A percentile compares a stretch with the other conserved stretches of the same genome.
These are phyloP conservation scores for Stegodyphus dumicola DNA, from an alignment of 1,140 invertebrate species.

Conservation along the genomic window DNA sequence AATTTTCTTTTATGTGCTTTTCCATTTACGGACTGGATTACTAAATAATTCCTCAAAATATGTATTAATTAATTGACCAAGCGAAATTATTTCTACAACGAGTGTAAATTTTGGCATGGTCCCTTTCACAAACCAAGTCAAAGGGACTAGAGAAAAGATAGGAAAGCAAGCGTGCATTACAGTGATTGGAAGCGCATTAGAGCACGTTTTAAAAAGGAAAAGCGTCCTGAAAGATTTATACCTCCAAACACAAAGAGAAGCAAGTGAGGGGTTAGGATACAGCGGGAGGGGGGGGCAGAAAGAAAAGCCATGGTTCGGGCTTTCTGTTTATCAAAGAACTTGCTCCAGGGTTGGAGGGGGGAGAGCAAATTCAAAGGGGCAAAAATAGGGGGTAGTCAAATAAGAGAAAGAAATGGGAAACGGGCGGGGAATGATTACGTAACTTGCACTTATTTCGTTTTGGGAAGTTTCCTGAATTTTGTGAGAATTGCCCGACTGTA, in stretches of 20 bases:
- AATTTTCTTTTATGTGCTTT: background rate
- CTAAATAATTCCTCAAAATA: too few species aligned
- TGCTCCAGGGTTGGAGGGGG: constrained; percentile 38
- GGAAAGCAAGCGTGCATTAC: constrained; percentile 61
- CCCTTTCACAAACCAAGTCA: constrained; percentile 23
- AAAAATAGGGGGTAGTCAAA: constrained; percentile 47
- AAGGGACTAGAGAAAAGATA: constrained; percentile 51
- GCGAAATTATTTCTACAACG: background rate
- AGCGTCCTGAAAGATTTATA: constrained; percentile 60
- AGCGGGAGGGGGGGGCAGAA: constrained; percentile 23
- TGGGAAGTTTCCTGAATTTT: constrained; percentile 58
- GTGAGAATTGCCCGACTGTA: constrained; percentile 51
- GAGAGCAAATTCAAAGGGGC: constrained; percentile 21
- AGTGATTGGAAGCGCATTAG: constrained; percentile 60
- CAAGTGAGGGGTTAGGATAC: constrained; percentile 38
- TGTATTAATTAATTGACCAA: too few species aligned
- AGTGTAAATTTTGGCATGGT: background rate
- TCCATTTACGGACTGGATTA: too few species aligned
- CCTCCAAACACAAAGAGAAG: constrained; percentile 57
- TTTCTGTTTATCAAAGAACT: constrained; percentile 61
- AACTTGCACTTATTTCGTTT: constrained; percentile 61
- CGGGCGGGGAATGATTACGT: constrained; percentile 56
- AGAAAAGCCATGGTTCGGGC: constrained; percentile 53
- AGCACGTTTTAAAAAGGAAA: constrained; percentile 61
- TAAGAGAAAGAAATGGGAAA: constrained; percentile 61